Conservation (phyloP, 2,113 vertebrate genomes). For the Nannospalax galili region DNA sequence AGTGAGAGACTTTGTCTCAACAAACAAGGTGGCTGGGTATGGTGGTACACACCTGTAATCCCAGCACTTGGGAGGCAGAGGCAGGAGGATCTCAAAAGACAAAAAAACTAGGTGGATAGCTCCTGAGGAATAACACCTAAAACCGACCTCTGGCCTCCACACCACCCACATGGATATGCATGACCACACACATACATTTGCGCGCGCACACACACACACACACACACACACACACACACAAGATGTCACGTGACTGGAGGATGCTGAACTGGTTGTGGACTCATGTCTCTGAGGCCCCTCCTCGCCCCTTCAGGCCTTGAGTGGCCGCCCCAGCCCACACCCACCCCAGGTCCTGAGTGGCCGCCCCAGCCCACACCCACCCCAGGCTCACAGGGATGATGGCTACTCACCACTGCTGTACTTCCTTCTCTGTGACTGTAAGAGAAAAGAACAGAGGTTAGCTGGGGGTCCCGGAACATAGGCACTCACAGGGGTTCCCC, state of each 20-base stretch:
- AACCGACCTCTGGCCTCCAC: too few species aligned
- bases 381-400: accelerated
- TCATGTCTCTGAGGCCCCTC: neutral
- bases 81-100: neutral
- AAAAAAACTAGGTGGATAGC: neutral
- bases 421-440: slow-evolving; percentile 96
- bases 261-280: neutral
- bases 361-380: neutral
- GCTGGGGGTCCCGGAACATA: neutral
- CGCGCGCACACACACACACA: neutral
- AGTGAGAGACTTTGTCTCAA: neutral
- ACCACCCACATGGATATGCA: neutral
- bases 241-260: neutral
- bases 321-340: neutral
- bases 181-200: accelerated
- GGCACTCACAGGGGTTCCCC: neutral
- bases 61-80: neutral
- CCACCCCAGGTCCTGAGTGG: neutral
- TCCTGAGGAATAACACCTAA: neutral
- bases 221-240: neutral
- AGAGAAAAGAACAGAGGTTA: slow-evolving; percentile 83
- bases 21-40: neutral
- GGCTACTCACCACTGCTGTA: slow-evolving; percentile 96
- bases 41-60: neutral
- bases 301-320: neutral